Base-by-base conservation (phyloP, 2,888 invertebrate genomes). In the Cataglyphis altisquamis region DNA sequence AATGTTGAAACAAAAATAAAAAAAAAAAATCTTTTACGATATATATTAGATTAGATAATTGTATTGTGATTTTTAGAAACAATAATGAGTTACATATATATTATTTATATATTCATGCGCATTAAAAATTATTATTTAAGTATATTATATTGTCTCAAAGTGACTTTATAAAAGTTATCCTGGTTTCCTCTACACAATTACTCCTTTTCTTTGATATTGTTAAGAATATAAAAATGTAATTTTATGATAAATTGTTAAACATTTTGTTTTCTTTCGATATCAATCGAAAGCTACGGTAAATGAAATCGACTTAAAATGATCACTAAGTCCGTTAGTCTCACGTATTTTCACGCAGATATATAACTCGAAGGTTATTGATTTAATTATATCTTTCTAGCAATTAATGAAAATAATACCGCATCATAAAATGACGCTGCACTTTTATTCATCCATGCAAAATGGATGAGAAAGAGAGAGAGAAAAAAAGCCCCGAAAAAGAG, bases 321-420 rank as follows among this genome's bases (percentile, higher is more conserved):
- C 70, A 60, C 70, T 15, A 36, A 60, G 72, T 60, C 45, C 72
- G 62, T 72, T 80, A 80, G 48, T 72, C 45, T 41, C 45, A 36
- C 72, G 45, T 78, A 60, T 72, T 78, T 78, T 72, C 72, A 36
- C 78, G 12, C 36, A 12, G 45, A 80, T 62, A 60, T 60, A 72
- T 72, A 45, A 72, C 72, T 72, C 36, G 45, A 45, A 70, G 72
- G 60, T 70, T 72, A 80, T 60, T 48, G 45, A 80, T 72, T 80
- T 72, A 72, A 80, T 72, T 80, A 72, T 45, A 72, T 45, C 72
- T 60, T 60, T 48, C 60, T 45, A 45, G 72, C 45, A 72, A 72
- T 80, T 72, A 80, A 18, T 60, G 72, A 72, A 60, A 80, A 80
- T 62, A 62, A 80, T 80, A 80, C 25, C 55, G 32, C 55, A 36